A percentile compares a stretch with the other conserved stretches of the same genome.
Evolutionary conservation across 2,888 invertebrate genomes (phyloP).

Genomic region (Sthenelais limicola): DNA sequence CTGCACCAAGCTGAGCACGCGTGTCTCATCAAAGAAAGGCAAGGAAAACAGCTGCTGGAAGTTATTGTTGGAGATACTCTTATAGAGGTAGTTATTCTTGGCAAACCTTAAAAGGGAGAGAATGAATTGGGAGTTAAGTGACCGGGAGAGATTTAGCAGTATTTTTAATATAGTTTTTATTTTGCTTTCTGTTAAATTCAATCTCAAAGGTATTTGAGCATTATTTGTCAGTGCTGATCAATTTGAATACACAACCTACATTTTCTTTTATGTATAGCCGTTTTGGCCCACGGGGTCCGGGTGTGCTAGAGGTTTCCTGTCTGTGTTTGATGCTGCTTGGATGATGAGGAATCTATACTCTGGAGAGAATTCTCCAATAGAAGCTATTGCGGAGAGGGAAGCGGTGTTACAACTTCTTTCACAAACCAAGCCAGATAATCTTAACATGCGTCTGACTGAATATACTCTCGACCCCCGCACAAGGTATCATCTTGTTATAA

Average conservation of each 20-base stretch:
- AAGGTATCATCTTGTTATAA: too few relatives aligned
- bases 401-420: conserved; percentile 87
- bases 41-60: conserved; percentile 85
- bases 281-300: conserved; percentile 79
- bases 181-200: too few relatives aligned
- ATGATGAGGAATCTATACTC: conserved; percentile 77
- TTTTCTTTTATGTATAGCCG: conserved; percentile 40
- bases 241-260: too few relatives aligned
- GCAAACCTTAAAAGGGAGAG: too few relatives aligned
- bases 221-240: too few relatives aligned
- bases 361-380: conserved; percentile 11
- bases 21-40: conserved; percentile 77
- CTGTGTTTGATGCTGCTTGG: conserved; percentile 95
- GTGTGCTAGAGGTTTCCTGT: conserved; percentile 93
- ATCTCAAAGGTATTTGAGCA: too few relatives aligned
- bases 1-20: conserved; percentile 50
- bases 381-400: conserved; percentile 83
- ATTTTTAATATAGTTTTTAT: too few relatives aligned
- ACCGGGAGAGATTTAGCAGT: too few relatives aligned
- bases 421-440: conserved; percentile 94
- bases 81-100: too few relatives aligned
- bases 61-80: conserved; percentile 94
- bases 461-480: conserved; percentile 72
- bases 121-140: too few relatives aligned
- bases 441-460: conserved; percentile 82